phyloP scores from a whole-genome alignment of 2,113 vertebrate species.

The Nycticebus coucang region DNA sequence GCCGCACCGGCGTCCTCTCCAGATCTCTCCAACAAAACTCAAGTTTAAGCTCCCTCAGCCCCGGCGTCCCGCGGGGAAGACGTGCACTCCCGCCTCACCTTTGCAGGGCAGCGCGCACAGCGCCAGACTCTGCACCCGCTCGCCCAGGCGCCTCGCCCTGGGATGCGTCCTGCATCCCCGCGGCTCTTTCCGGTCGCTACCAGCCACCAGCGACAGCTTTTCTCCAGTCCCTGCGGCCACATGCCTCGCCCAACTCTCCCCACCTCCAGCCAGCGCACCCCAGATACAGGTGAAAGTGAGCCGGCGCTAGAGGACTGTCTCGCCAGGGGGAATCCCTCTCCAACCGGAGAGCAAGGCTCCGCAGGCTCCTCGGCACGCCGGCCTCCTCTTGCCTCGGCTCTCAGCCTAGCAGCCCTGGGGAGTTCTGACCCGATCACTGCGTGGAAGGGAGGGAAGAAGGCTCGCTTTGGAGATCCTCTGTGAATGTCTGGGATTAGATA shows the following conservation, averaged over 20 bases:
- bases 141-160: not conserved
- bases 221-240: no score
- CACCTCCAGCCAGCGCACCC: no score
- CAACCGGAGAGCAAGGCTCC: not conserved
- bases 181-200: not conserved
- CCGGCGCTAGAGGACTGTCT: accelerated
- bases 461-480: no score
- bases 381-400: not conserved
- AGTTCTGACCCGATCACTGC: not conserved
- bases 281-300: not conserved
- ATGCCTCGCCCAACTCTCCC: not conserved
- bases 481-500: not conserved
- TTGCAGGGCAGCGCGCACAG: not conserved
- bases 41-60: not conserved
- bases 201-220: not conserved
- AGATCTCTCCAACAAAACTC: not conserved
- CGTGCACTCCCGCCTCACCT: not conserved
- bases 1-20: not conserved
- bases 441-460: not conserved
- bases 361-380: not conserved
- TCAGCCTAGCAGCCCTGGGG: not conserved
- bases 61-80: not conserved
- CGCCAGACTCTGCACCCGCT: not conserved
- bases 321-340: no score
- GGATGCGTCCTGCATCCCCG: not conserved